Evolutionary conservation across 2,888 invertebrate genomes (phyloP).

Genomic region (Caenorhabditis panamensis): DNA sequence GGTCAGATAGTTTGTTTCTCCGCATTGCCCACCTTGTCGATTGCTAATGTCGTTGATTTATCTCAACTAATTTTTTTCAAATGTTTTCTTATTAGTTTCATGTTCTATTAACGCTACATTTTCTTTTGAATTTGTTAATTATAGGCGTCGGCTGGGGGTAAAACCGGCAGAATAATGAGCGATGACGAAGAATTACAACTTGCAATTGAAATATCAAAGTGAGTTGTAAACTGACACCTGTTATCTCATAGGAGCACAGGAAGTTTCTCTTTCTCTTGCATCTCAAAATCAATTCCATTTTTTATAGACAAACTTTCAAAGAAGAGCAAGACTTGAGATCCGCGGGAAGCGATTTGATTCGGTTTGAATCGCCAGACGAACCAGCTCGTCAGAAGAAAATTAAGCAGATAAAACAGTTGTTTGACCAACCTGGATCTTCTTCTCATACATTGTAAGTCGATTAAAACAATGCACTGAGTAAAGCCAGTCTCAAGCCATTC

Average conservation of each 20-base stretch:
- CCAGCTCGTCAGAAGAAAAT: constrained; percentile 63
- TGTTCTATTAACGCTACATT: too few relatives aligned
- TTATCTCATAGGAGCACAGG: constrained; percentile 17
- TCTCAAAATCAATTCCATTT: too few relatives aligned
- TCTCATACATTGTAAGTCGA: background rate
- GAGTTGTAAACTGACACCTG: constrained; percentile 47
- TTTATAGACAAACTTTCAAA: constrained; percentile 64
- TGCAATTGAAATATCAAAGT: constrained; percentile 69
- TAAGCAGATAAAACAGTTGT: constrained; percentile 69
- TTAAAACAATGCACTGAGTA: background rate
- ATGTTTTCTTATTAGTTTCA: background rate
- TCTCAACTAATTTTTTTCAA: background rate
- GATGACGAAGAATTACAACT: constrained; percentile 68
- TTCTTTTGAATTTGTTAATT: background rate
- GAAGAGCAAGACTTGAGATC: constrained; percentile 60
- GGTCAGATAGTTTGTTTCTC: background rate
- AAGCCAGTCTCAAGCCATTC: too few relatives aligned
- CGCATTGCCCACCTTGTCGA: background rate
- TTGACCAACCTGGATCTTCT: constrained; percentile 31
- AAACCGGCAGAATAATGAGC: constrained; percentile 26
- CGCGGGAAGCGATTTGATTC: constrained; percentile 59
- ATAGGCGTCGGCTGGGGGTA: constrained; percentile 14
- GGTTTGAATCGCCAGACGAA: constrained; percentile 67
- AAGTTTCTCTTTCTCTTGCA: background rate
- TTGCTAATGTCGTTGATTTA: background rate